Evolutionary conservation across 2,888 invertebrate species (phyloP).

Genomic region (Petrophora chlorosata): DNA sequence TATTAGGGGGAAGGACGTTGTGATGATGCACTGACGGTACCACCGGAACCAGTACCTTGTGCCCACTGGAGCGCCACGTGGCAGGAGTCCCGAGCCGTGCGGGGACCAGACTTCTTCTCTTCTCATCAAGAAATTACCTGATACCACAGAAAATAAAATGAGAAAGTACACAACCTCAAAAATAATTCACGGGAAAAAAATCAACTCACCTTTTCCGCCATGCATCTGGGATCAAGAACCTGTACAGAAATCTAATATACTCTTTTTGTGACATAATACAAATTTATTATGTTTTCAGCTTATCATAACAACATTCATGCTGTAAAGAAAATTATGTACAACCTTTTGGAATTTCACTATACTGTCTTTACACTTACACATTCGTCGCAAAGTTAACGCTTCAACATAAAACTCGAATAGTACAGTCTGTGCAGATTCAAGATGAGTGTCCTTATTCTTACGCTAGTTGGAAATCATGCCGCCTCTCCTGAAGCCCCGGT

Average conservation of each 20-base stretch:
- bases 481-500: constrained; percentile 71
- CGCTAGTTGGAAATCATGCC: constrained; percentile 68
- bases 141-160: constrained; percentile 46
- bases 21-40: constrained; percentile 34
- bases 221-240: constrained; percentile 49
- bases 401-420: constrained; percentile 51
- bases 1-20: constrained; percentile 65
- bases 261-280: constrained; percentile 66
- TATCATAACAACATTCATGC: constrained; percentile 72
- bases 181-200: constrained; percentile 55
- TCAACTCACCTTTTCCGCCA: constrained; percentile 66
- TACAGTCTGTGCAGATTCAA: constrained; percentile 54
- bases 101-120: constrained; percentile 3
- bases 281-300: constrained; percentile 72
- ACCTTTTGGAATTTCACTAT: constrained; percentile 68
- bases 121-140: constrained; percentile 61
- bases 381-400: constrained; percentile 50
- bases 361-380: constrained; percentile 71
- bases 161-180: constrained; percentile 41
- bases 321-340: constrained; percentile 77
- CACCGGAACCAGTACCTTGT: constrained; percentile 22
- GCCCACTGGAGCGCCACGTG: no score
- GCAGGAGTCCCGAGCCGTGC: no score
- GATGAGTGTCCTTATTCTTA: constrained; percentile 35
- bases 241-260: constrained; percentile 53